Percentiles rank a stretch among this genome's conserved stretches.
phyloP scores from a whole-genome alignment of 2,113 vertebrate genomes.

The Atrichornis clamosus region DNA sequence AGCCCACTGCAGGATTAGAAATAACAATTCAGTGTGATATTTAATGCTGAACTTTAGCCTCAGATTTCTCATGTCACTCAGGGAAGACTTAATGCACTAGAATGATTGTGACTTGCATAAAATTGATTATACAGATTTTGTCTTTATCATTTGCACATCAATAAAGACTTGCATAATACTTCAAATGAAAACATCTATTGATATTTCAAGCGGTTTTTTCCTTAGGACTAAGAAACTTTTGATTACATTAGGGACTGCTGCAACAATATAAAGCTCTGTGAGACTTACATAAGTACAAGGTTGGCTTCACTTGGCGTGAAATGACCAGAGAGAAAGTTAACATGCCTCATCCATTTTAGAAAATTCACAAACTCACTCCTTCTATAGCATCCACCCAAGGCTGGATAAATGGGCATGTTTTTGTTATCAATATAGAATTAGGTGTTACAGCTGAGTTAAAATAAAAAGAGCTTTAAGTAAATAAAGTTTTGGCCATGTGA shows the following conservation, averaged over 20 bases:
- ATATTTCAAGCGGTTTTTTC: neutral
- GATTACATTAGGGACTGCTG: neutral
- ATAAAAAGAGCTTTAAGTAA: neutral
- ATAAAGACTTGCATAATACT: neutral
- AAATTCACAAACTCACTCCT: neutral
- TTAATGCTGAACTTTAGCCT: conserved; percentile 2
- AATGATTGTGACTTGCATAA: neutral
- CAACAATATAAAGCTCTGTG: neutral
- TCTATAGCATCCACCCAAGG: neutral
- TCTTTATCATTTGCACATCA: conserved; percentile 13
- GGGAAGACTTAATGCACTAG: neutral
- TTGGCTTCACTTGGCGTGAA: neutral
- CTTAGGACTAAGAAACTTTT: neutral
- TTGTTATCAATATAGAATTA: neutral
- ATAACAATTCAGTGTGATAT: neutral
- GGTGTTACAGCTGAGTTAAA: neutral
- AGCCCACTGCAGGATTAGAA: neutral
- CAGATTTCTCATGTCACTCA: neutral
- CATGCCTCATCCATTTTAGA: neutral
- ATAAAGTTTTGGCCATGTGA: neutral
- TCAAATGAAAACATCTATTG: neutral
- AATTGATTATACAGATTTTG: neutral
- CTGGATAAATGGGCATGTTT: neutral
- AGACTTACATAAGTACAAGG: neutral
- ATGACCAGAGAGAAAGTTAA: neutral